These are phyloP conservation scores for Asarcornis scutulata DNA, from an alignment of 2,113 vertebrate species.

Conservation along the genomic window DNA sequence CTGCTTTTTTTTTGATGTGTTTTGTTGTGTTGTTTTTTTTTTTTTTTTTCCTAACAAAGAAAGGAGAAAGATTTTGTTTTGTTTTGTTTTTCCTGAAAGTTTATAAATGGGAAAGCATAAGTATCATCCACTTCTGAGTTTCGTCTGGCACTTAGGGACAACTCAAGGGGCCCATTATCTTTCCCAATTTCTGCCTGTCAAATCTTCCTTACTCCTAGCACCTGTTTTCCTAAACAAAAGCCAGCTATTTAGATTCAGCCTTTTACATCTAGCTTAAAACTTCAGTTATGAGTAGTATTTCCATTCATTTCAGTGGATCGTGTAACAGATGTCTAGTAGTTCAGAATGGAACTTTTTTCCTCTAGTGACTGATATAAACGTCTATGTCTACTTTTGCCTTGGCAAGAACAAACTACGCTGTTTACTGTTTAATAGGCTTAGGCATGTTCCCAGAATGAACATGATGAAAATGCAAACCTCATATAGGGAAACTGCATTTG, in stretches of 20 bases:
- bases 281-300: background rate
- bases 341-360: background rate
- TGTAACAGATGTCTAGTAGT: background rate
- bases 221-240: background rate
- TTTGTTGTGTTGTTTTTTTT: too few relatives aligned
- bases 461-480: background rate
- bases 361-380: background rate
- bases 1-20: background rate
- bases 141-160: background rate
- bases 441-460: background rate
- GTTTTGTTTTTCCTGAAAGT: background rate
- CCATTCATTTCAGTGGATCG: background rate
- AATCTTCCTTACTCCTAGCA: background rate
- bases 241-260: background rate
- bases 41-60: background rate
- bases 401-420: background rate
- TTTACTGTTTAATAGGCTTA: background rate
- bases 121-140: background rate
- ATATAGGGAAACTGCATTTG: background rate
- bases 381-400: background rate
- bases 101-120: background rate
- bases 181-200: background rate
- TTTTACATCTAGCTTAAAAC: background rate
- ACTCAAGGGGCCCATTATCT: background rate
- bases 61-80: background rate